phyloP scores from a whole-genome alignment of 2,113 vertebrate genomes.

The Siniperca chuatsi region DNA sequence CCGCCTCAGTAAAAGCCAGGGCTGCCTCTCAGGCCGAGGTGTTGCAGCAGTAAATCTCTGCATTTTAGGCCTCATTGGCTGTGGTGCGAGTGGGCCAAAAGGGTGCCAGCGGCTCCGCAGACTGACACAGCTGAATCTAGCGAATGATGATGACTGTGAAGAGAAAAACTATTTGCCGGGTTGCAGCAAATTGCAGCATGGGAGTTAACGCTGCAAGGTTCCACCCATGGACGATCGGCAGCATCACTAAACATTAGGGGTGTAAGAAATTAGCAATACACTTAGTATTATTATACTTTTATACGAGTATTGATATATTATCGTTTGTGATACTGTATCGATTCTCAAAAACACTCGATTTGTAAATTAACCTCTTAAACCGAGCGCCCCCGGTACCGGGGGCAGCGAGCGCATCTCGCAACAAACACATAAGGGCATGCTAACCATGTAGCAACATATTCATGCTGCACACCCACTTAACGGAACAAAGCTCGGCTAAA shows the following conservation, averaged over 20 bases:
- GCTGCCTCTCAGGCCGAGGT: constrained; percentile 46
- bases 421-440: no score
- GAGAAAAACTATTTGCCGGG: constrained; percentile 36
- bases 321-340: no score
- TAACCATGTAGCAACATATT: no score
- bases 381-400: no score
- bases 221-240: background rate
- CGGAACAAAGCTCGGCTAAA: no score
- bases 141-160: constrained; percentile 26
- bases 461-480: no score
- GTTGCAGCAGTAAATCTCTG: constrained; percentile 64
- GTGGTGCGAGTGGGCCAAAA: background rate
- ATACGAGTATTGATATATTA: no score
- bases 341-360: no score
- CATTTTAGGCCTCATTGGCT: constrained; percentile 61
- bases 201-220: background rate
- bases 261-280: no score
- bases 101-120: constrained; percentile 33
- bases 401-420: no score
- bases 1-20: constrained; percentile 30
- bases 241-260: background rate
- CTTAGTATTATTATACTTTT: no score
- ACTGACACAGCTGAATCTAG: constrained; percentile 43
- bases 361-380: no score
- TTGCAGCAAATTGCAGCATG: constrained; percentile 40